phyloP scores from a whole-genome alignment of 92 coral and sea anemone genomes.

The Anthopleura xanthogrammica region DNA sequence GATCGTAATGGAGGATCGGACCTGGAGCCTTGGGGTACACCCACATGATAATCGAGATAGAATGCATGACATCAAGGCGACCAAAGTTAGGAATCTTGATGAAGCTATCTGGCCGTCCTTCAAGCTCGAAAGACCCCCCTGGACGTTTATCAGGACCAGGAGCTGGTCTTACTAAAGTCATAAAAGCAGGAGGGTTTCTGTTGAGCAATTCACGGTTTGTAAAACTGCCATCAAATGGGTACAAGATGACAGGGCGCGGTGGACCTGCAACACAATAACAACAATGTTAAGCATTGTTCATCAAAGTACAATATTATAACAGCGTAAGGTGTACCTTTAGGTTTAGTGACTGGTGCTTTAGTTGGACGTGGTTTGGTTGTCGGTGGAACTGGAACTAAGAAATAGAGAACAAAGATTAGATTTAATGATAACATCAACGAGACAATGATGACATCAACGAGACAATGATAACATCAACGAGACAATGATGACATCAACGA shows the following conservation, averaged over 20 bases:
- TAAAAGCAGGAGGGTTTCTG: slow-evolving; percentile 50
- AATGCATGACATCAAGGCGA: slow-evolving; percentile 59
- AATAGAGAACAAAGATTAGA: slow-evolving; percentile 10
- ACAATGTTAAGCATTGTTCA: background rate
- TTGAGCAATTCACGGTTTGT: slow-evolving; percentile 42
- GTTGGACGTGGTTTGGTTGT: slow-evolving; percentile 11
- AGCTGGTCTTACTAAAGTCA: slow-evolving; percentile 43
- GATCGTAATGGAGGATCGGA: slow-evolving; percentile 71
- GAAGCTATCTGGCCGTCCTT: slow-evolving; percentile 69
- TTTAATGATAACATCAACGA: no score
- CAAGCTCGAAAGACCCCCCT: slow-evolving; percentile 61
- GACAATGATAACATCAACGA: no score
- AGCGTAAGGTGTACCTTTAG: background rate
- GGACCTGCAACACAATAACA: slow-evolving; percentile 28
- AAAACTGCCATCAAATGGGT: slow-evolving; percentile 56
- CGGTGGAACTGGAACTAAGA: slow-evolving; percentile 32
- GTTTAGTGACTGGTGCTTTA: background rate
- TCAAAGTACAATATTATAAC: background rate
- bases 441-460: no score
- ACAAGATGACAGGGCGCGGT: slow-evolving; percentile 50
- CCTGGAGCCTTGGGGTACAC: slow-evolving; percentile 73
- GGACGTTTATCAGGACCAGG: slow-evolving; percentile 54
- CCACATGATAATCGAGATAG: slow-evolving; percentile 70
- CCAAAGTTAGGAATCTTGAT: slow-evolving; percentile 60
- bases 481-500: no score